phyloP scores from a whole-genome alignment of 2,888 invertebrate genomes.

The Alviniconcha strummeri region DNA sequence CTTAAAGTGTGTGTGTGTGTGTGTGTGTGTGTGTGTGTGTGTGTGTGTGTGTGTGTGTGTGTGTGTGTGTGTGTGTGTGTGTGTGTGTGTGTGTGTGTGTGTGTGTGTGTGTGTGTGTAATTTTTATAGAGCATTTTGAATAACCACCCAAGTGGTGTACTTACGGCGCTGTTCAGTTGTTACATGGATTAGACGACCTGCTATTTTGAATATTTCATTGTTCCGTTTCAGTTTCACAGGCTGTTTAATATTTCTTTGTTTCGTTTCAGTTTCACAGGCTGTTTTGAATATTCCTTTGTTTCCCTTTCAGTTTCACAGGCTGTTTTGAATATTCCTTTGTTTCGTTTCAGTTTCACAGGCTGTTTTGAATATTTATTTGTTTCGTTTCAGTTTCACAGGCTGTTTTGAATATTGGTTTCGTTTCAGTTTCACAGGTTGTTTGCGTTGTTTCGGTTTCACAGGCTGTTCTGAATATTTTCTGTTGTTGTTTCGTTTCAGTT shows the following conservation, averaged over 20 bases:
- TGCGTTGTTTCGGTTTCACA: too few relatives aligned
- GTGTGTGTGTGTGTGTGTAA: not conserved
- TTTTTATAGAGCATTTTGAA: not conserved
- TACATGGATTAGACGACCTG: too few relatives aligned
- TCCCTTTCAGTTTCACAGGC: too few relatives aligned
- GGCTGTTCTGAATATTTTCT: not conserved
- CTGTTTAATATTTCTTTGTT: too few relatives aligned
- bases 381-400: conserved; percentile 30
- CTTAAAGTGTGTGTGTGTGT: not conserved
- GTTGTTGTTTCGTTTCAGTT: not conserved
- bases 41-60: conserved; percentile 14
- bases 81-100: not conserved
- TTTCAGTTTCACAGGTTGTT: too few relatives aligned
- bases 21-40: conserved; percentile 10
- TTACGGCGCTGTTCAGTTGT: too few relatives aligned
- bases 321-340: too few relatives aligned
- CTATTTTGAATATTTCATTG: too few relatives aligned
- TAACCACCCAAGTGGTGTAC: too few relatives aligned
- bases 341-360: too few relatives aligned
- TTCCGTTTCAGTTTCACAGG: too few relatives aligned
- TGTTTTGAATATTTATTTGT: not conserved
- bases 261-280: not conserved
- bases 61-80: conserved; percentile 19
- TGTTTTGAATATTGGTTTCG: conserved; percentile 41
- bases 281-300: too few relatives aligned